Conservation (phyloP, 2,888 invertebrate species). For the Ectemnius cavifrons region DNA sequence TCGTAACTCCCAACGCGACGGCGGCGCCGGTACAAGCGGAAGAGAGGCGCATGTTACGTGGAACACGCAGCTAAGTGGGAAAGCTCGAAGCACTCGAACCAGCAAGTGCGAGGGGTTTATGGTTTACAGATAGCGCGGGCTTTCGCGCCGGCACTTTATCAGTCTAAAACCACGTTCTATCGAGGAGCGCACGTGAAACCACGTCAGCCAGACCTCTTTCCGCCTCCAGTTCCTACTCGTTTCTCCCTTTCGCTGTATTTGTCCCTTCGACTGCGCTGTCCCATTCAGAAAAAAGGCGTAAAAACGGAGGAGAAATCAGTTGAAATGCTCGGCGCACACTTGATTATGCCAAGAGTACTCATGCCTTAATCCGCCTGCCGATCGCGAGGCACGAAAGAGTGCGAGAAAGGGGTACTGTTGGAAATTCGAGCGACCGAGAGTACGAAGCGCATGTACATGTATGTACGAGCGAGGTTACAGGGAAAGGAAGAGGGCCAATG, state of each 20-base stretch:
- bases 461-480: not conserved
- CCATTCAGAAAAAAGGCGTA: too few species aligned
- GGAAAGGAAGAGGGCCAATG: not conserved
- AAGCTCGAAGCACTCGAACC: conserved; percentile 1
- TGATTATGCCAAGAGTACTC: too few species aligned
- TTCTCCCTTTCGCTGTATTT: conserved; percentile 6
- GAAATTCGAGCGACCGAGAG: not conserved
- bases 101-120: conserved; percentile 20
- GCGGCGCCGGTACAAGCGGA: not conserved
- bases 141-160: not conserved
- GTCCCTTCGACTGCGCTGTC: not conserved
- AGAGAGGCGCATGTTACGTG: not conserved
- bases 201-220: not conserved
- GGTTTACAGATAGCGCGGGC: conserved; percentile 20
- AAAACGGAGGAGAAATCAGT: too few species aligned
- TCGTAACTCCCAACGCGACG: not conserved
- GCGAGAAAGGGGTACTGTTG: not conserved
- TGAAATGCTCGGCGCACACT: too few species aligned
- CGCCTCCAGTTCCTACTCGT: not conserved
- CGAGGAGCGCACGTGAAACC: not conserved
- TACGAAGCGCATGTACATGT: too few species aligned
- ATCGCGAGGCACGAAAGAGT: not conserved
- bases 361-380: too few species aligned
- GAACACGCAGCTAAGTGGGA: not conserved
- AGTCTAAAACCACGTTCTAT: conserved; percentile 5